Evolutionary conservation across 1,140 invertebrate species (phyloP).

Genomic region (Amphibalanus amphitrite): DNA sequence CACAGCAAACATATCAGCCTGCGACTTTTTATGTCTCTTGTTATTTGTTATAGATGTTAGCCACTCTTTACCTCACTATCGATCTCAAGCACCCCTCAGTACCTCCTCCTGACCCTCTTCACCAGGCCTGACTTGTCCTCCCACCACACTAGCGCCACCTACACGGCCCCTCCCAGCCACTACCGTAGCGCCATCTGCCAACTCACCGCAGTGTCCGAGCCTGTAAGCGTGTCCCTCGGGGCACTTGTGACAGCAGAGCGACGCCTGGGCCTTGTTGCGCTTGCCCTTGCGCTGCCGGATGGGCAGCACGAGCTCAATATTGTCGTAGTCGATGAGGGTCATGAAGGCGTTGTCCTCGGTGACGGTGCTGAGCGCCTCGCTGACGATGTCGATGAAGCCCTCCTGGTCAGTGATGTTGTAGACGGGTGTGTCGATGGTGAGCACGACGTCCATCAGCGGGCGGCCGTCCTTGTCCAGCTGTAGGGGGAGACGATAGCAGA

Average conservation of each 20-base stretch:
- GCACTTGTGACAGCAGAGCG: constrained; percentile 19
- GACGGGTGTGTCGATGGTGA: constrained; percentile 20
- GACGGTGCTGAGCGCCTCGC: constrained; percentile 18
- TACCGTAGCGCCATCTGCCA: not conserved
- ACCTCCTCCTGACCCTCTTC: too few species aligned
- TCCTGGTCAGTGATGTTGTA: constrained; percentile 20
- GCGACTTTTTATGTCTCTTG: too few species aligned
- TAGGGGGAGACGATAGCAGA: too few species aligned
- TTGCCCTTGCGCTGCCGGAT: constrained; percentile 6
- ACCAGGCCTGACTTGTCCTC: too few species aligned
- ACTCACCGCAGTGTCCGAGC: constrained; percentile 20
- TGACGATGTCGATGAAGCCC: constrained; percentile 19
- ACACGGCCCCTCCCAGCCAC: not conserved
- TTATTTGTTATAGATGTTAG: too few species aligned
- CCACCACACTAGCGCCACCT: too few species aligned
- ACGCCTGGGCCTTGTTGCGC: constrained; percentile 16
- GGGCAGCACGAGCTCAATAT: constrained; percentile 20
- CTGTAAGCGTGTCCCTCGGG: constrained; percentile 19
- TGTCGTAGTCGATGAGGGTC: constrained; percentile 21
- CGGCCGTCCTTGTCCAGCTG: constrained; percentile 17
- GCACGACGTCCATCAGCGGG: constrained; percentile 18
- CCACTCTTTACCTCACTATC: too few species aligned
- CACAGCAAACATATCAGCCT: too few species aligned
- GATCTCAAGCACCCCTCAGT: too few species aligned
- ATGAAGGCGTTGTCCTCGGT: constrained; percentile 20